Base-by-base conservation (phyloP, 30 jellyfish, hydroid and myxozoan genomes). In the Aurelia aurita region DNA sequence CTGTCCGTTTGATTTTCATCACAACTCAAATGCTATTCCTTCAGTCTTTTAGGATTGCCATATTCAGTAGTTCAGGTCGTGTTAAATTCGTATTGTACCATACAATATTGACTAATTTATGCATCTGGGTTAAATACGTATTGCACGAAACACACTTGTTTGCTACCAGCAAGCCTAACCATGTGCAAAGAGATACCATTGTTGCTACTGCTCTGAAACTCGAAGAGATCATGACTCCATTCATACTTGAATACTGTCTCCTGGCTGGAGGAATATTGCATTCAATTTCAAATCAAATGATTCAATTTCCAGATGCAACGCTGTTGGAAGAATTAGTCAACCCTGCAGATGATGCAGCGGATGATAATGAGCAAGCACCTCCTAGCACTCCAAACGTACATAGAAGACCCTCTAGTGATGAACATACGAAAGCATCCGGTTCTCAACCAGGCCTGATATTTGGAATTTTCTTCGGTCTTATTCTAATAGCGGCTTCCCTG, bases 201-300 rank as follows among this genome's bases (percentile, higher is more conserved):
- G 81, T 43, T 29, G 23, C 46, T 18, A 43, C 16, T 19, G 89
- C 83, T 8, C 26, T 53, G 18, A 14, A 15, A 3, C 51, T 29
- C 23, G 89, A 73, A 59, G 88, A 63, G n/a, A 39, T 39, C 31
- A 44, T 75, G 79, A 85, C 85, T 26, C 95, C 95, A 4, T 85
- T 85, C 35, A 73, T 77, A 21, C 53, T 85, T 15, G 95, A 85
- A 55, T 85, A 85, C 22, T 85, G 85, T 13, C 74, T 85, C 21
- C 53, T 85, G 20, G 95, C 83, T 10, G 77, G 89, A 8, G 95
- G 95, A 5, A 43, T 85, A 22, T 65, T 85, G 64, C 62, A 64
- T 34, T 20, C 74, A 13, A 85, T 85, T 14, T 53, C 80, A 15
- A n/a, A 32, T 1, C 83, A 74, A 35, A 75, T 85, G 85, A 23